Percentiles rank a stretch among this genome's conserved stretches.
These are phyloP conservation scores for Karalla daura DNA, from an alignment of 2,797 vertebrate genomes.

Conservation along the genomic window DNA sequence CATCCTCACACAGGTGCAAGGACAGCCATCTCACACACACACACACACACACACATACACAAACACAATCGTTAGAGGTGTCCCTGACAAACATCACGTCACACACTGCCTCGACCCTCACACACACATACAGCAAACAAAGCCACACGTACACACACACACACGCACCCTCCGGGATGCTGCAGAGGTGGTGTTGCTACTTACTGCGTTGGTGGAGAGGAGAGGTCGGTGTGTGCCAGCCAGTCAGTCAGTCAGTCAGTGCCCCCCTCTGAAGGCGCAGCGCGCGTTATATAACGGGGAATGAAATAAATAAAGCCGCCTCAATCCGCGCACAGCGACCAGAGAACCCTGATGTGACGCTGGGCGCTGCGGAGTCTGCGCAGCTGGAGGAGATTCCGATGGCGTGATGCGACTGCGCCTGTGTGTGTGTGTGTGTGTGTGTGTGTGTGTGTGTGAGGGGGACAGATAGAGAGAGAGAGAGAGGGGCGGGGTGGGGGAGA, in stretches of 20 bases:
- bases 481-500: neutral
- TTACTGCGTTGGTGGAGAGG: conserved; percentile 55
- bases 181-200: conserved; percentile 48
- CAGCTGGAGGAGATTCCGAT: conserved; percentile 78
- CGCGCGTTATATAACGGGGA: conserved; percentile 70
- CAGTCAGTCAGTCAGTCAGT: too few species aligned
- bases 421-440: conserved; percentile 24
- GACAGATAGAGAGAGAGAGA: neutral
- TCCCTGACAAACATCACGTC: neutral
- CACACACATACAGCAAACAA: conserved; percentile 48
- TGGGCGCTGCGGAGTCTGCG: conserved; percentile 66
- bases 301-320: conserved; percentile 75
- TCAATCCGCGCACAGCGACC: conserved; percentile 63
- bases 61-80: too few species aligned
- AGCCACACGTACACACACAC: conserved; percentile 41
- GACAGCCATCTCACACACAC: too few species aligned
- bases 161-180: neutral
- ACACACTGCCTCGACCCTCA: conserved; percentile 11
- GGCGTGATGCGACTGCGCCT: conserved; percentile 60
- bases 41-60: too few species aligned
- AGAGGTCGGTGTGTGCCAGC: conserved; percentile 24
- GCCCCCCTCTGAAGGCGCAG: conserved; percentile 20
- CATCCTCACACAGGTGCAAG: too few species aligned
- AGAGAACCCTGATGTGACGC: conserved; percentile 74
- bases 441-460: conserved; percentile 3